phyloP scores from a whole-genome alignment of 2,797 vertebrate species.

The Xerus rutilus region DNA sequence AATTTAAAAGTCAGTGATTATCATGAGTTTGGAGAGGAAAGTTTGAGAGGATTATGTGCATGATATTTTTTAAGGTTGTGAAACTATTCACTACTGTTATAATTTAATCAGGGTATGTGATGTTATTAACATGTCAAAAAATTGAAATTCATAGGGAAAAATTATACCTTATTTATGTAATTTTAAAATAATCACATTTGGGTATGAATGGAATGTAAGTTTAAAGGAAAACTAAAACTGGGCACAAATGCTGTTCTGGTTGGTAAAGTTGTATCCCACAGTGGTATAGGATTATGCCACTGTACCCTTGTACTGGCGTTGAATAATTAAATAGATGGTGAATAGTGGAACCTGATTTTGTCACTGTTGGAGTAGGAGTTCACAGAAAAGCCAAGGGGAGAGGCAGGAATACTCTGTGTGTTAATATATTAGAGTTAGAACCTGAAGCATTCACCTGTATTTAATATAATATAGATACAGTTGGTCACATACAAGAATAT shows the following conservation, averaged over 20 bases:
- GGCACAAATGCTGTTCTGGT: background rate
- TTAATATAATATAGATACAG: background rate
- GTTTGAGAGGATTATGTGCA: background rate
- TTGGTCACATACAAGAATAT: no score
- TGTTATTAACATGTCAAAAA: background rate
- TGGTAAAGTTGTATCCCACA: background rate
- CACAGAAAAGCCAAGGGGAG: background rate
- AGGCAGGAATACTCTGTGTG: no score
- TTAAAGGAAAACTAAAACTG: background rate
- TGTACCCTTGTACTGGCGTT: accelerated
- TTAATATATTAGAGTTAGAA: background rate
- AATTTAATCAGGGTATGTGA: background rate
- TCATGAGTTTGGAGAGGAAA: background rate
- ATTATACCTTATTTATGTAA: background rate
- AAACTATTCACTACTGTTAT: background rate
- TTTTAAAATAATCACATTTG: background rate
- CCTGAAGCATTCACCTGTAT: background rate
- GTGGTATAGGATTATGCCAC: accelerated
- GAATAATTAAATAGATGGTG: background rate
- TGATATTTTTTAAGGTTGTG: background rate
- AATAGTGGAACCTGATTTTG: no score
- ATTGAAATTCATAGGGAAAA: background rate
- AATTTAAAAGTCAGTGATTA: background rate
- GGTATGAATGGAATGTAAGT: background rate
- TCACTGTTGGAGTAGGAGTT: accelerated